A percentile compares a stretch with the other conserved stretches of the same genome.
Evolutionary conservation across 1,140 invertebrate species (phyloP).

Genomic region (Brachionus rubens): DNA sequence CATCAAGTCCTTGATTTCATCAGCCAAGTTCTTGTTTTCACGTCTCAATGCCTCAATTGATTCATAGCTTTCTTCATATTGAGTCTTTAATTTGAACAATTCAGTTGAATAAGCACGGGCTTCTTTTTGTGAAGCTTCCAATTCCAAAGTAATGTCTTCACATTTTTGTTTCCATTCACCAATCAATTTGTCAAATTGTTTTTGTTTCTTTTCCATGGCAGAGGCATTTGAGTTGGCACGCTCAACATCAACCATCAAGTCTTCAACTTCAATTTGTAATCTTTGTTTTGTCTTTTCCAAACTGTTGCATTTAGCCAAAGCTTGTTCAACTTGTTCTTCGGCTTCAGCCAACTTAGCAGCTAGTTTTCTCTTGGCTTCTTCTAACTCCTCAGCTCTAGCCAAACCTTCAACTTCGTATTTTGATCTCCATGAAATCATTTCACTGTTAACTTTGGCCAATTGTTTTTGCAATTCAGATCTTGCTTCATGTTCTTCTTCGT

Average conservation of each 20-base stretch:
- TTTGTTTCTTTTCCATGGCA: conserved; percentile 98
- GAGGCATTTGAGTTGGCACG: conserved; percentile 73
- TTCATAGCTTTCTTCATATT: conserved; percentile 91
- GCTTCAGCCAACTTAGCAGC: conserved; percentile 91
- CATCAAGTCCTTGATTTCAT: conserved; percentile 72
- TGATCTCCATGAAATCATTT: conserved; percentile 64
- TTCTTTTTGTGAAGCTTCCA: conserved; percentile 97
- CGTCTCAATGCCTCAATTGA: conserved; percentile 92
- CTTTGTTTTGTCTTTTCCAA: conserved; percentile 96
- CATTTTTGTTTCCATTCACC: conserved; percentile 99
- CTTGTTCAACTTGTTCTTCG: conserved; percentile 73
- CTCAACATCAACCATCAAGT: conserved; percentile 94
- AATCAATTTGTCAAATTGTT: conserved; percentile 98
- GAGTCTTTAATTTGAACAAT: conserved; percentile 94
- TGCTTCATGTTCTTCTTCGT: conserved; percentile 81
- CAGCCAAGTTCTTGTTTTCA: conserved; percentile 97
- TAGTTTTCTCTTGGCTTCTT: conserved; percentile 95
- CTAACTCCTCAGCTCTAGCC: conserved; percentile 90
- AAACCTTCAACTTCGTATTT: conserved; percentile 61
- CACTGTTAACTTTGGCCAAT: conserved; percentile 93
- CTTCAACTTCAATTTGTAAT: conserved; percentile 92
- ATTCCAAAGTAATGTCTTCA: conserved; percentile 89
- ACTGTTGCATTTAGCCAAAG: conserved; percentile 90
- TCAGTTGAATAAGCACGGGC: conserved; percentile 98
- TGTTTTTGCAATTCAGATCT: conserved; percentile 75